Conservation (phyloP, 2,888 invertebrate species). For the Trachelus stipa region DNA sequence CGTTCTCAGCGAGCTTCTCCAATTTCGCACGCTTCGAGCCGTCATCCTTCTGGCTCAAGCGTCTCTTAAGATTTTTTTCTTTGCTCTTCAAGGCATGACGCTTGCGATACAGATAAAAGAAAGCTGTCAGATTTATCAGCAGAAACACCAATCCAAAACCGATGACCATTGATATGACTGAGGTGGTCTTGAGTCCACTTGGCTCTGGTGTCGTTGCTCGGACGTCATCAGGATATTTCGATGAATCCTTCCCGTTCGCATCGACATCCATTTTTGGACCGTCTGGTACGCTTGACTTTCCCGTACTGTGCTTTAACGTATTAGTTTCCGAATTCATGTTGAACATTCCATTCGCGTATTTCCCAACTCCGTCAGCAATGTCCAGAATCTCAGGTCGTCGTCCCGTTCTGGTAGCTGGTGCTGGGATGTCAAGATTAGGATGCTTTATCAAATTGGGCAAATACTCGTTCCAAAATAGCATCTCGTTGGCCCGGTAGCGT, state of each 20-base stretch:
- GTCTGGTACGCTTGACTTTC: not conserved
- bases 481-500: conserved; percentile 81
- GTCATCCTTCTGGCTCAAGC: conserved; percentile 68
- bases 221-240: conserved; percentile 22
- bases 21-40: conserved; percentile 60
- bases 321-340: conserved; percentile 33
- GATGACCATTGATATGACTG: conserved; percentile 65
- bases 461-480: conserved; percentile 87
- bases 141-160: conserved; percentile 77
- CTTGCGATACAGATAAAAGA: conserved; percentile 76
- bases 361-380: conserved; percentile 50
- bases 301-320: not conserved
- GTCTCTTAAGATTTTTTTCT: conserved; percentile 67
- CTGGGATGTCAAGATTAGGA: conserved; percentile 49
- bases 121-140: conserved; percentile 78
- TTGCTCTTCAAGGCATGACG: conserved; percentile 71
- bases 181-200: conserved; percentile 50
- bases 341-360: conserved; percentile 47
- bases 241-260: not conserved
- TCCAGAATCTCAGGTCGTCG: conserved; percentile 51
- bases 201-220: conserved; percentile 67
- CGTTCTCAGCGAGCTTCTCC: conserved; percentile 69
- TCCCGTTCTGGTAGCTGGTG: conserved; percentile 34
- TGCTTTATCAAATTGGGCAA: conserved; percentile 78
- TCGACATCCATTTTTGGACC: not conserved